Base-by-base conservation (phyloP, 2,113 vertebrate genomes). In the Odontesthes bonariensis region DNA sequence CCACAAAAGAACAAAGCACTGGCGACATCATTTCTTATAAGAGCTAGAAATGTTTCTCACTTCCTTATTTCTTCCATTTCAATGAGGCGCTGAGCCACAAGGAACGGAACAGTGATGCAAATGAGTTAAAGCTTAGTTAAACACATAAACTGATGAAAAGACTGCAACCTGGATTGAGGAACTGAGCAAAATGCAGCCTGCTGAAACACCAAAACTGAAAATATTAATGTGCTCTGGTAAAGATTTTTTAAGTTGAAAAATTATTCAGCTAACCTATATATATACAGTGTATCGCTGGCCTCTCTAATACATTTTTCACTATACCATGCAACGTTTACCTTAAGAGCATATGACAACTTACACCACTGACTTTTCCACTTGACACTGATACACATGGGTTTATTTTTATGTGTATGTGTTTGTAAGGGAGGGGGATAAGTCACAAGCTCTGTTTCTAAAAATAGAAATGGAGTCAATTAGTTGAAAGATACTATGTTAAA, bases 41-140 rank as follows among this genome's bases (percentile, higher is more conserved):
- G 13, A 12, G 20, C 60, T 27, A 20, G 22, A 74, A 12, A 19
- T 54, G 11, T 40, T 55, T 75, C 42, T 72, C 67, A 86, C 77
- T 85, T 85, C 77, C 74, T 61, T 65, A 16, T 59, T 38, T 38
- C 6, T 12, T 6, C 62, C 13, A 16, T 53, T 47, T 62, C 17
- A 62, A 57, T 8, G 33, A 77, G 23, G 19, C 33, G 1, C 4
- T 53, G 23, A 20, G 61, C 5, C 55, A 55, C 40, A 61, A 61
- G 6, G 53, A 17, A 62, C 19, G 46, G 6, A 55, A 54, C 58
- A 31, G 17, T 44, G 2, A 35, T 17, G 23, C 42, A 5, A 11
- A 1, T 23, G 16, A 38, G 19, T 55, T 46, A 14, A 13, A 16
- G 17, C 1, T 66, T 10, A 14, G 1, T 56, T 40, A 49, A 49